Percentiles rank a stretch among this genome's conserved stretches.
Conservation (phyloP, 2,113 vertebrate species). For the Channa argus region DNA sequence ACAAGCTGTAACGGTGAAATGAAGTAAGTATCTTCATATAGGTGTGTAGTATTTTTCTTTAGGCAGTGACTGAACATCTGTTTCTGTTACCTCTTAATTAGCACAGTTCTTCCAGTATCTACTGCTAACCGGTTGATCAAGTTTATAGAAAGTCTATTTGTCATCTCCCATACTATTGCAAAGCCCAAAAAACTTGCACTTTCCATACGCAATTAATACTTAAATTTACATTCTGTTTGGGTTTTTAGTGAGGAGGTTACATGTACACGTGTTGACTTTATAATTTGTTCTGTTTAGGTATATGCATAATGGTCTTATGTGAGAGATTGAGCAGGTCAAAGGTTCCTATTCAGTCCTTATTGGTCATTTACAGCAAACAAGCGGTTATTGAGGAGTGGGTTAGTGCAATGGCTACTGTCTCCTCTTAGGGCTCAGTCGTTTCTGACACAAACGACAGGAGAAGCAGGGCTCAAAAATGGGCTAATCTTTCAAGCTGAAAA, state of each 20-base stretch:
- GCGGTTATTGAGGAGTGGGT: slow-evolving; percentile 4
- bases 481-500: slow-evolving; percentile 50
- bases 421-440: slow-evolving; percentile 39
- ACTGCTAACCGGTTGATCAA: slow-evolving; percentile 27
- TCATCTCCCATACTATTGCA: neutral
- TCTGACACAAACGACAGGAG: slow-evolving; percentile 54
- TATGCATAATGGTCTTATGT: slow-evolving; percentile 7
- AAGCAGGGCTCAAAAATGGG: slow-evolving; percentile 57
- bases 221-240: neutral
- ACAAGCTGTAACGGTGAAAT: slow-evolving; percentile 34
- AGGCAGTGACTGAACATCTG: slow-evolving; percentile 40
- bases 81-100: slow-evolving; percentile 42
- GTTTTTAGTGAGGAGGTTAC: neutral
- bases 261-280: neutral
- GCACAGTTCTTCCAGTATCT: slow-evolving; percentile 34
- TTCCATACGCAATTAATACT: neutral
- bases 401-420: slow-evolving; percentile 13
- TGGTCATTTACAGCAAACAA: slow-evolving; percentile 23
- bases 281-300: neutral
- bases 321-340: slow-evolving; percentile 8
- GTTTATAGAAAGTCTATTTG: slow-evolving; percentile 1
- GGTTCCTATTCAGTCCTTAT: slow-evolving; percentile 19
- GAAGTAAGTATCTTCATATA: slow-evolving; percentile 22
- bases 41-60: slow-evolving; percentile 51
- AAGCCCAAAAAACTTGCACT: neutral